These are phyloP conservation scores for Noctua janthe DNA, from an alignment of 2,888 invertebrate genomes.

Conservation along the genomic window DNA sequence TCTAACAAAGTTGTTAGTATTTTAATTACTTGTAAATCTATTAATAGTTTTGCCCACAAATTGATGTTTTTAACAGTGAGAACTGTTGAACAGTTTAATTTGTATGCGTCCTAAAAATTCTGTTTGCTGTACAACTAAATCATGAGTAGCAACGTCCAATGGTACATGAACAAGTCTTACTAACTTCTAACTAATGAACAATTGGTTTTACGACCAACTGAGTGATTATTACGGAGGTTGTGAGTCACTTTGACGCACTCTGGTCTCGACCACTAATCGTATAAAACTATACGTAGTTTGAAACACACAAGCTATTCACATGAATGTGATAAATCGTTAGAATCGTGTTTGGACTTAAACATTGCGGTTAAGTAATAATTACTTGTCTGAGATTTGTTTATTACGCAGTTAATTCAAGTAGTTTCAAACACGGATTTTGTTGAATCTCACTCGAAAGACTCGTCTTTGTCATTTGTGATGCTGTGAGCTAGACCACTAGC, in stretches of 20 bases:
- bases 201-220: constrained; percentile 56
- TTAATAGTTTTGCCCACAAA: constrained; percentile 2
- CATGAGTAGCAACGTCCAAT: constrained; percentile 38
- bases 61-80: background rate
- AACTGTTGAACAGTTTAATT: background rate
- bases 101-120: background rate
- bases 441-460: background rate
- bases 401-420: constrained; percentile 27
- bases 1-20: constrained; percentile 8
- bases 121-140: background rate
- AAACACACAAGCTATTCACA: constrained; percentile 28
- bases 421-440: background rate
- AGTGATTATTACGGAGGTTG: constrained; percentile 46
- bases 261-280: constrained; percentile 29
- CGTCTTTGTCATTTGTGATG: too few species aligned
- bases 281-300: constrained; percentile 16
- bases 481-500: background rate
- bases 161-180: constrained; percentile 37
- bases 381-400: constrained; percentile 8
- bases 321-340: constrained; percentile 36
- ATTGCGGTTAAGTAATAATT: constrained; percentile 29
- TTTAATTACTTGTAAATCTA: constrained; percentile 5
- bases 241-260: constrained; percentile 66
- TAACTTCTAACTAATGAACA: constrained; percentile 61
- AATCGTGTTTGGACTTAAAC: constrained; percentile 35